phyloP scores from a whole-genome alignment of 2,113 vertebrate species.

The Phocoena sinus region DNA sequence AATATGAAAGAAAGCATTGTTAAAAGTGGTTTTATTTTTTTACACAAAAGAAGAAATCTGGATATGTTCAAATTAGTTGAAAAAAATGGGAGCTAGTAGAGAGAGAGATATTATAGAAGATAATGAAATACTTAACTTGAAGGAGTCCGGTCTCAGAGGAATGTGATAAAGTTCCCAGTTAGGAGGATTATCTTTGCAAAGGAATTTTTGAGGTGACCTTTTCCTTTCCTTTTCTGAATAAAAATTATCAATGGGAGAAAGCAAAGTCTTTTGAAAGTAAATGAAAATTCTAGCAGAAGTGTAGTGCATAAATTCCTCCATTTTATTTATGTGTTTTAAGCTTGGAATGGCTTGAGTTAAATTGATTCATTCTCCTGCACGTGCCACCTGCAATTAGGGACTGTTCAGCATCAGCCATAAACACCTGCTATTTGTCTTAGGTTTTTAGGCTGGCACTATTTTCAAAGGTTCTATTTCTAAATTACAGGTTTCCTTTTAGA shows the following conservation, averaged over 20 bases:
- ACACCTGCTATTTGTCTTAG: constrained; percentile 41
- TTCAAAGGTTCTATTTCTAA: constrained; percentile 39
- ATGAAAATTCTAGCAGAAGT: constrained; percentile 9
- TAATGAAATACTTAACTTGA: not conserved
- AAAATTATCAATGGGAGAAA: not conserved
- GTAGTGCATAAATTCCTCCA: not conserved
- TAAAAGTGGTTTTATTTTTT: not conserved
- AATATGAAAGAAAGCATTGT: not conserved
- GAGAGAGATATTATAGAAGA: not conserved
- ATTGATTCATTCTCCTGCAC: not conserved
- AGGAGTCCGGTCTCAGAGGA: not conserved
- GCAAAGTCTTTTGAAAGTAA: not conserved
- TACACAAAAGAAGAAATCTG: not conserved
- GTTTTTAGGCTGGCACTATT: not conserved
- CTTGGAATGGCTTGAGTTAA: not conserved
- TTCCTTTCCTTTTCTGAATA: not conserved
- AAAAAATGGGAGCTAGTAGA: not conserved
- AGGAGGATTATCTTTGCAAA: not conserved
- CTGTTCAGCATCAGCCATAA: not conserved
- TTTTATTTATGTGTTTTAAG: not conserved
- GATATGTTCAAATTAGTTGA: not conserved
- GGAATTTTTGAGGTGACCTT: not conserved
- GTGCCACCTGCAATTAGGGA: not conserved
- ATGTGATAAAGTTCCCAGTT: not conserved
- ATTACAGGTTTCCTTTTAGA: constrained; percentile 32